Evolutionary conservation across 2,888 invertebrate genomes (phyloP).

Genomic region (Cerastis leucographa): DNA sequence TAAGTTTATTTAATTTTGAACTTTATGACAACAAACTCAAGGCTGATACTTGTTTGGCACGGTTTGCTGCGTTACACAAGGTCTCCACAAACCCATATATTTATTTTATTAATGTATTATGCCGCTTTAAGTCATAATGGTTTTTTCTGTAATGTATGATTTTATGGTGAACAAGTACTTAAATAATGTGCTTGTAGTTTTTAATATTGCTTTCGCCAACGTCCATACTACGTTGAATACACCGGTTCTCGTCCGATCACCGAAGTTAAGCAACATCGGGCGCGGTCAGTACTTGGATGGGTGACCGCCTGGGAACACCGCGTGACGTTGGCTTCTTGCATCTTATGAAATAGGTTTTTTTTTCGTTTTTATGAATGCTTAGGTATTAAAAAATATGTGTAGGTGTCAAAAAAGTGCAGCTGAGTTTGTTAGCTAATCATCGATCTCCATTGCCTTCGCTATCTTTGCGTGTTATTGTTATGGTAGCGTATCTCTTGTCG

Average conservation of each 20-base stretch:
- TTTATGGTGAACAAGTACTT: neutral
- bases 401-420: no score
- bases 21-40: neutral
- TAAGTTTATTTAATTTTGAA: neutral
- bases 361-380: no score
- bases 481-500: no score
- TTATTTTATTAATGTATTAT: no score
- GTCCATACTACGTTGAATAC: slow-evolving; percentile 84
- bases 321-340: slow-evolving; percentile 75
- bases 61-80: neutral
- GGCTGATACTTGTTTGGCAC: neutral
- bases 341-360: no score
- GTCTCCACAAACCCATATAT: neutral
- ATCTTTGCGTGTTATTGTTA: no score
- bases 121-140: no score
- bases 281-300: slow-evolving; percentile 85
- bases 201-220: slow-evolving; percentile 4
- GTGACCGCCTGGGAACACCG: slow-evolving; percentile 83
- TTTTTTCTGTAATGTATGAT: no score
- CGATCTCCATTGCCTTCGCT: no score
- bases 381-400: no score
- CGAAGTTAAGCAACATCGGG: slow-evolving; percentile 79
- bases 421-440: no score
- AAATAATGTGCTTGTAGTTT: neutral
- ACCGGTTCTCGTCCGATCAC: slow-evolving; percentile 74